These are phyloP conservation scores for Sinocyclocheilus grahami DNA, from an alignment of 2,113 vertebrate genomes.

Conservation along the genomic window DNA sequence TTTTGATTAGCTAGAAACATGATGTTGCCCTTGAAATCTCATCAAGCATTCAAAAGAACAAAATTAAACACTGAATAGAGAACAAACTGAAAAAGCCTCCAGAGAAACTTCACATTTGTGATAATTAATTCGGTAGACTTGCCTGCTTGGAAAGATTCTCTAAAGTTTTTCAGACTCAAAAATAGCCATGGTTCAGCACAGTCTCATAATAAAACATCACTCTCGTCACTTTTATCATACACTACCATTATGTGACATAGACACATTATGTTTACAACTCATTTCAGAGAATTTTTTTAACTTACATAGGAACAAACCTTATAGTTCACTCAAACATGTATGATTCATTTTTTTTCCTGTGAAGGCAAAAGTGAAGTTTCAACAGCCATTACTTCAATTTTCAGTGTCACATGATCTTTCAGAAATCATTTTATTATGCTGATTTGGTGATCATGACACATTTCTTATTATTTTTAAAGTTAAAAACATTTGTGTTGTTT, in stretches of 20 bases:
- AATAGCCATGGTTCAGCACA: too few relatives aligned
- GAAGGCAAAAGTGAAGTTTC: neutral
- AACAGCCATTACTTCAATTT: neutral
- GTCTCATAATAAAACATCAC: too few relatives aligned
- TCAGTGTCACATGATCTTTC: too few relatives aligned
- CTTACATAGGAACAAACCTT: neutral
- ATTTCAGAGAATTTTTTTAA: neutral
- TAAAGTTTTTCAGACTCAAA: too few relatives aligned
- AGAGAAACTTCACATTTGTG: neutral
- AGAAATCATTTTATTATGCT: too few relatives aligned
- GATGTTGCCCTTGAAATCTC: neutral
- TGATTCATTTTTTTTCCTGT: too few relatives aligned
- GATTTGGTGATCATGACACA: too few relatives aligned
- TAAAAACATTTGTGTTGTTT: too few relatives aligned
- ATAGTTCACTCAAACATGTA: neutral
- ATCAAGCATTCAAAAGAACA: conserved; percentile 3
- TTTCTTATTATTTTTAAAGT: too few relatives aligned
- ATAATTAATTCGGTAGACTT: neutral
- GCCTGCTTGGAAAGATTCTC: neutral
- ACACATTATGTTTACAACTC: neutral
- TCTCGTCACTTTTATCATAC: neutral
- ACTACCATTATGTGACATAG: neutral
- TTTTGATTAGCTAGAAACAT: neutral
- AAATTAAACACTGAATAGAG: neutral
- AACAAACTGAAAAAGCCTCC: neutral